A percentile compares a stretch with the other conserved stretches of the same genome.
Evolutionary conservation across 2,888 invertebrate genomes (phyloP).

Genomic region (Cantharis nigra): DNA sequence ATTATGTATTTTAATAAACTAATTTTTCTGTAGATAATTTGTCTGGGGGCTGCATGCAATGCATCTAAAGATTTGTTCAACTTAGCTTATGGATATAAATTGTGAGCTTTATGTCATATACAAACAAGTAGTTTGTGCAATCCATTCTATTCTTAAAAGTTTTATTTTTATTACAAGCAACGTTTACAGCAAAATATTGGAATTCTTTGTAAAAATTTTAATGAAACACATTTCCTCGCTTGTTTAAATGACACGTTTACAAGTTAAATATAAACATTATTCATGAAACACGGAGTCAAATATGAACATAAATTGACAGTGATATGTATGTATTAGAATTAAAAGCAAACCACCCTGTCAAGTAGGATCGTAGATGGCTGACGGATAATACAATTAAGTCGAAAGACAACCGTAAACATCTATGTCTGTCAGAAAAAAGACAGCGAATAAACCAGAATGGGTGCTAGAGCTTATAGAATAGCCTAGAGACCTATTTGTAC

Average conservation of each 20-base stretch:
- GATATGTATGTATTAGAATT: constrained; percentile 22
- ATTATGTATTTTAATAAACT: not conserved
- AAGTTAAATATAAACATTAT: not conserved
- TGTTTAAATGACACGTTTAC: not conserved
- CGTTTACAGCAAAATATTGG: not conserved
- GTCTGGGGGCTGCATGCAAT: not conserved
- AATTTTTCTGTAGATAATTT: not conserved
- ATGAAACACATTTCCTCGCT: not conserved
- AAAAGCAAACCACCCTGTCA: constrained; percentile 20
- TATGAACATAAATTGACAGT: constrained; percentile 15
- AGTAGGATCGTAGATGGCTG: constrained; percentile 29
- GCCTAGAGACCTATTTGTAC: constrained; percentile 23
- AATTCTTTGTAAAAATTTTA: not conserved
- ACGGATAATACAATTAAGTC: constrained; percentile 40
- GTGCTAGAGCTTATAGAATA: constrained; percentile 19
- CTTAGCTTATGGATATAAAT: not conserved
- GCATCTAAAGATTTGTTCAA: not conserved
- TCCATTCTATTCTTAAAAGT: not conserved
- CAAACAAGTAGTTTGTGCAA: not conserved
- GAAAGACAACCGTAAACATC: constrained; percentile 39
- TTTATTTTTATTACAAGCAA: not conserved
- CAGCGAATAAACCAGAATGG: constrained; percentile 23
- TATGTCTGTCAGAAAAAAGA: constrained; percentile 33
- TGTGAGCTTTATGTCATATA: not conserved
- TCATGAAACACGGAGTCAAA: not conserved